Percentiles rank a stretch among this genome's conserved stretches.
phyloP scores from a whole-genome alignment of 2,113 vertebrate species.

The Saccopteryx leptura region DNA sequence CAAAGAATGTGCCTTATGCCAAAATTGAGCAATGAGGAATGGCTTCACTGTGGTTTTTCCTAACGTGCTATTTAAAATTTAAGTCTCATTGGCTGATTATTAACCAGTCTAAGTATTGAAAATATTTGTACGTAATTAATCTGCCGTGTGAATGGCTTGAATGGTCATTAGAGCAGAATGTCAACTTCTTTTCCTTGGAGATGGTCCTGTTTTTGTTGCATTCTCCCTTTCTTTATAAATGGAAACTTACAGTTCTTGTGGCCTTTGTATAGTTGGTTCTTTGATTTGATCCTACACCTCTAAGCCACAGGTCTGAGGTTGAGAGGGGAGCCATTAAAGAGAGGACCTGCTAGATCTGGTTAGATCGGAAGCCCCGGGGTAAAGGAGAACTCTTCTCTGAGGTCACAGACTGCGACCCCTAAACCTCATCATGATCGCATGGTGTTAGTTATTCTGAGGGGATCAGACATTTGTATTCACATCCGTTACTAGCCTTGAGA shows the following conservation, averaged over 20 bases:
- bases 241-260: not conserved
- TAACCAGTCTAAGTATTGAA: slow-evolving; percentile 75
- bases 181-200: slow-evolving; percentile 53
- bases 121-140: slow-evolving; percentile 74
- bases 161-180: slow-evolving; percentile 64
- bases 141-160: slow-evolving; percentile 46
- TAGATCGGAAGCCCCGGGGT: not conserved
- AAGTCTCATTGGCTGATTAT: slow-evolving; percentile 68
- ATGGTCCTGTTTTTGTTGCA: slow-evolving; percentile 52
- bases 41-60: slow-evolving; percentile 65
- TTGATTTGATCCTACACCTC: not conserved
- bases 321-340: not conserved
- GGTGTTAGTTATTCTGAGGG: not conserved
- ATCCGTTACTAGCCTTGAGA: not conserved
- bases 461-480: not conserved
- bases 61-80: slow-evolving; percentile 67
- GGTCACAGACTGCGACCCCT: not conserved
- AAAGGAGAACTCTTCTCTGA: not conserved
- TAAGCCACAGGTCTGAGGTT: not conserved
- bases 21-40: slow-evolving; percentile 52
- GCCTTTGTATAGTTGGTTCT: slow-evolving; percentile 41
- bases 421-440: not conserved
- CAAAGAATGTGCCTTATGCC: not conserved
- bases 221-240: slow-evolving; percentile 1
- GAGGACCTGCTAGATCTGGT: not conserved